Base-by-base conservation (phyloP, 2,797 vertebrate genomes). In the Schizopygopsis malacanthus region DNA sequence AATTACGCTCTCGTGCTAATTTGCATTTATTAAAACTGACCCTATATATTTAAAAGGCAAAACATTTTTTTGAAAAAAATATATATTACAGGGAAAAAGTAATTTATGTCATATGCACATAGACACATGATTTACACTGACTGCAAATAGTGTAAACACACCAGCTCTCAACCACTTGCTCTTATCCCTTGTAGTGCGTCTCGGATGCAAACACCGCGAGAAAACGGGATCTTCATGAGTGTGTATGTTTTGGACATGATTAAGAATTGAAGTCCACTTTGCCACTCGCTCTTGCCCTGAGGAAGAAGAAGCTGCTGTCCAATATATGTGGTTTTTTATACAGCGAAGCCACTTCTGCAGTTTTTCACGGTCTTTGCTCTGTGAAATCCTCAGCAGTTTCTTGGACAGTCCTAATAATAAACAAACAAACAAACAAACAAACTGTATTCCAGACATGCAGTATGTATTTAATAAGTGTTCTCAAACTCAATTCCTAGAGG, bases 261-360 rank as follows among this genome's bases (percentile, higher is more conserved):
- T 73, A 25, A 73, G 71, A 25, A 73, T 73, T 45, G 71, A 73
- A 15, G 43, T 47, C 71, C 71, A 73, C 22, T 73, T 73, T 15
- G 43, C 71, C 22, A 73, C 71, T 47, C 71, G 13, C 71, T 73
- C 71, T 16, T 22, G 3, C 20, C 43, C n/a, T 7, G 71, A 73
- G 13, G 43, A 73, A 73, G 43, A 73, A 47, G 71, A 9, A 25
- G 43, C 71, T 4, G 47, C 47, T 50, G 47, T 50, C 47, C 47
- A 50, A 50, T 50, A 15, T 50, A 50, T 50, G 12, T 50, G 47
- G 47, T 50, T 50, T 50, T 50, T 50, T 50, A 50, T 50, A 50
- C 47, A 4, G 47, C 47, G 47, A 50, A 50, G 47, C 47, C 47
- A 50, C 47, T 50, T 50, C 12, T 13, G 47, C 47, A 50, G 13